A percentile compares a stretch with the other conserved stretches of the same genome.
Evolutionary conservation across 2,113 vertebrate species (phyloP).

Genomic region (Melanerpes formicivorus): DNA sequence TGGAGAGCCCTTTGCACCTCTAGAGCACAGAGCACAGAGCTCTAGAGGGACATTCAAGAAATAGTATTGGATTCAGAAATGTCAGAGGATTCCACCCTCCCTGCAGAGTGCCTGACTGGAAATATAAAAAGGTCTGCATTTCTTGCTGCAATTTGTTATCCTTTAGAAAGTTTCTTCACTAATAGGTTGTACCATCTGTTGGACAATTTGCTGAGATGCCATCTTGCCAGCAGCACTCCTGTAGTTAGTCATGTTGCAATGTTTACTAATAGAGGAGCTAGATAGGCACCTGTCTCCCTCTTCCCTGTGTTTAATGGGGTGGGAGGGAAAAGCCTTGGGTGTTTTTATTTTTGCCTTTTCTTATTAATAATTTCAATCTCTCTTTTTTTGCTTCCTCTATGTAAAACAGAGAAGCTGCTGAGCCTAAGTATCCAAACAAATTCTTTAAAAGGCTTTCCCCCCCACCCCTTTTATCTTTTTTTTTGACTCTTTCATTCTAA

Average conservation of each 20-base stretch:
- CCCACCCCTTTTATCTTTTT: too few species aligned
- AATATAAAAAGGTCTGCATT: background rate
- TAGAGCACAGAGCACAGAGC: background rate
- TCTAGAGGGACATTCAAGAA: background rate
- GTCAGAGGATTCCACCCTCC: background rate
- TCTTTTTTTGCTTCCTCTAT: background rate
- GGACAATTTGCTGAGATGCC: slow-evolving; percentile 32
- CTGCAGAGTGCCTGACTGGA: background rate
- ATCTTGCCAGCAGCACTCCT: slow-evolving; percentile 8
- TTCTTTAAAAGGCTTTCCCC: background rate
- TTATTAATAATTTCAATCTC: background rate
- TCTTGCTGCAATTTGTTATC: background rate
- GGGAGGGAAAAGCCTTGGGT: background rate
- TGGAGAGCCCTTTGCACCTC: background rate
- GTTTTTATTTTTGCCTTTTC: background rate
- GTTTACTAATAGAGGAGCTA: background rate
- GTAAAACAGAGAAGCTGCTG: background rate
- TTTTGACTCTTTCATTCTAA: background rate
- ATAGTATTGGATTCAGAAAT: background rate
- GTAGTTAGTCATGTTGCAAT: slow-evolving; percentile 12
- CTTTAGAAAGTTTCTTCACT: slow-evolving; percentile 23
- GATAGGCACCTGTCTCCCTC: slow-evolving; percentile 15
- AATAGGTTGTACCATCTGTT: slow-evolving; percentile 58
- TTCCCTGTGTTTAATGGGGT: background rate
- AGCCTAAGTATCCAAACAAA: background rate